Evolutionary conservation across 2,113 vertebrate species (phyloP), one percentile per base, ranked within the genome.

Genomic region (Eira barbara): DNA sequence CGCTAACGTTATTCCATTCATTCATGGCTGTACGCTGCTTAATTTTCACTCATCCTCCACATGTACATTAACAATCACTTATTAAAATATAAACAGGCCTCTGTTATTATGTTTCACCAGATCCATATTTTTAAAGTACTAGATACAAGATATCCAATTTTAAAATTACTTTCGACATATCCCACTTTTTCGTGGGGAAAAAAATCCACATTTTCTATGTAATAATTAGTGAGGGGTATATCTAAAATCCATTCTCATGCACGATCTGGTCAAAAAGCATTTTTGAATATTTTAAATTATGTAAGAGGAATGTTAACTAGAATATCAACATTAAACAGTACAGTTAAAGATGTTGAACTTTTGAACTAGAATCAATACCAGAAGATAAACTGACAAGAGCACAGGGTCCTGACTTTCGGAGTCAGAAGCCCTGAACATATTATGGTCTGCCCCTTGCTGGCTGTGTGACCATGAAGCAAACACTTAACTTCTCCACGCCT

Each of bases 221-320:
- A 91, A 55, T 39, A 79, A 93, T 91, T 52, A 78, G n/a, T 57
- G 86, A 52, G 74, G 2, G 89, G 10, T 78, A 27, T 52, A 80
- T 39, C 18, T 91, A 59, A 94, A 92, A 71, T 92, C 39, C 79
- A 91, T 13, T 93, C 45, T 78, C 17, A 59, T 65, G 1, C 42
- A 83, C 74, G 55, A 92, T 65, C 49, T 81, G 57, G 89, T 85
- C 55, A 89, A 89, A 86, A 97, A 42, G 25, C 57, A 73, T 20
- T 79, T 93, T 71, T 57, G 78, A 97, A 55, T 82, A 87, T 34
- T 78, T 29, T 78, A 92, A 45, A 94, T 59, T 88, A 85, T 31
- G 36, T 94, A 80, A 73, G 34, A 31, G 63, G 14, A 89, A 94
- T 63, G 52, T 89, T 81, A 89, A 67, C 36, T 89, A 67, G 55